A percentile compares a stretch with the other conserved stretches of the same genome.
Evolutionary conservation across 1,140 invertebrate species (phyloP).

Genomic region (Neoseiulus cucumeris): DNA sequence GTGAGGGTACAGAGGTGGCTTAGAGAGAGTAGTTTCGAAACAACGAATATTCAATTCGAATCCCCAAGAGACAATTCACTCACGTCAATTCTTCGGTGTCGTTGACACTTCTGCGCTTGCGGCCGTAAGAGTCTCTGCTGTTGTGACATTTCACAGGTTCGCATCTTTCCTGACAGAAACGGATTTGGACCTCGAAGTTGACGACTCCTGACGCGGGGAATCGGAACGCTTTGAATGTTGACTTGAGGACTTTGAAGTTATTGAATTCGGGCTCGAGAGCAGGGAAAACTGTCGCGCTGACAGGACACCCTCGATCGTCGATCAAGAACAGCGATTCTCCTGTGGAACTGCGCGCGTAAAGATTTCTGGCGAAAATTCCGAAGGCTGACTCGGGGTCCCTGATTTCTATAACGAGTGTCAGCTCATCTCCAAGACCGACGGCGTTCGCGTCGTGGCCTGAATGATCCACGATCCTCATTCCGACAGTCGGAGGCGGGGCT

Average conservation of each 20-base stretch:
- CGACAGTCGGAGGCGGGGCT: slow-evolving; percentile 32
- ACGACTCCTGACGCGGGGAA: slow-evolving; percentile 34
- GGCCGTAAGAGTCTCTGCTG: neutral
- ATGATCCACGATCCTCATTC: slow-evolving; percentile 31
- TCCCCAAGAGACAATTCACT: neutral
- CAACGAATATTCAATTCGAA: neutral
- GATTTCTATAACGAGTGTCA: slow-evolving; percentile 32
- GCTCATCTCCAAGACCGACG: slow-evolving; percentile 32
- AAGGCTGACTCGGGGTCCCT: slow-evolving; percentile 29
- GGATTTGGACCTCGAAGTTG: slow-evolving; percentile 35
- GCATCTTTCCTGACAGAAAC: slow-evolving; percentile 33
- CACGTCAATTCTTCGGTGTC: too few species aligned
- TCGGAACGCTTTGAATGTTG: slow-evolving; percentile 34
- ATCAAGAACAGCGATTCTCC: slow-evolving; percentile 33
- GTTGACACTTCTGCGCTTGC: neutral
- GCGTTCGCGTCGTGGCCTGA: slow-evolving; percentile 30
- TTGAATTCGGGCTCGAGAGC: slow-evolving; percentile 27
- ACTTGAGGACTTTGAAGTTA: slow-evolving; percentile 26
- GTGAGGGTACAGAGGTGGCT: too few species aligned
- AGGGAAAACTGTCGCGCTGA: slow-evolving; percentile 32
- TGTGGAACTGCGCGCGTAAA: slow-evolving; percentile 33
- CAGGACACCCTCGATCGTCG: slow-evolving; percentile 33
- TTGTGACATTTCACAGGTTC: slow-evolving; percentile 26
- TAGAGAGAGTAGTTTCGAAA: slow-evolving; percentile 11
- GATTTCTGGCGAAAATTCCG: slow-evolving; percentile 33